These are phyloP conservation scores for Amphiprion clarkii DNA, from an alignment of 2,797 vertebrate genomes.

Conservation along the genomic window DNA sequence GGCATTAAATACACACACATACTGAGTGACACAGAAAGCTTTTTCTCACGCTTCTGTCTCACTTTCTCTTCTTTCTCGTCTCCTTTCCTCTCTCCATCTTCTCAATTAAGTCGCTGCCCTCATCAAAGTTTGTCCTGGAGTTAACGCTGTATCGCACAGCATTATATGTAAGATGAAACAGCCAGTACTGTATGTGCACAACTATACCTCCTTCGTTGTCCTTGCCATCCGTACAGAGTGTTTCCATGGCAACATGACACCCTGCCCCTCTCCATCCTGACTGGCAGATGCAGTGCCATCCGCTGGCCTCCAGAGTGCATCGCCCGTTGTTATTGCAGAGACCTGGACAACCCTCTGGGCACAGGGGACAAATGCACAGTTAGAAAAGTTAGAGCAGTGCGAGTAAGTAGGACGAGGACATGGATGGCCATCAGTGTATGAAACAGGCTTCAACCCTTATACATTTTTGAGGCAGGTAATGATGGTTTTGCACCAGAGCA, in stretches of 20 bases:
- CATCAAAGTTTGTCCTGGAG: constrained; percentile 6
- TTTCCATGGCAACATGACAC: constrained; percentile 99
- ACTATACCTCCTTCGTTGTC: constrained; percentile 97
- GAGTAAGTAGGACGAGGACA: constrained; percentile 14
- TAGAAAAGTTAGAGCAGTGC: constrained; percentile 30
- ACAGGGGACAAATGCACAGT: constrained; percentile 50
- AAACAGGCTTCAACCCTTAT: constrained; percentile 55
- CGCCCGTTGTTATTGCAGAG: constrained; percentile 99
- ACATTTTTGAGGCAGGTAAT: constrained; percentile 45
- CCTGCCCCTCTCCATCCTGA: constrained; percentile 96
- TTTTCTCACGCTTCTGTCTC: background rate
- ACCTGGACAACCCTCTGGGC: constrained; percentile 95
- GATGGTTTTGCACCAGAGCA: constrained; percentile 47
- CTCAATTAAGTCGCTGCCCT: constrained; percentile 11
- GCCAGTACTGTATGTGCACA: constrained; percentile 13
- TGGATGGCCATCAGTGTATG: constrained; percentile 3
- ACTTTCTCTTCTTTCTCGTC: background rate
- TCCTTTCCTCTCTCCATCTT: constrained; percentile 2
- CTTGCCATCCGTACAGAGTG: constrained; percentile 95
- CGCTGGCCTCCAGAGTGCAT: constrained; percentile 96
- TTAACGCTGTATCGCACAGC: constrained; percentile 2
- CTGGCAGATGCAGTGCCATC: constrained; percentile 99
- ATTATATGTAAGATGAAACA: constrained; percentile 1
- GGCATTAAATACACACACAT: constrained; percentile 16
- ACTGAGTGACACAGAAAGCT: background rate